phyloP scores from a whole-genome alignment of 1,140 invertebrate species.

The Paralvinella palmiformis region DNA sequence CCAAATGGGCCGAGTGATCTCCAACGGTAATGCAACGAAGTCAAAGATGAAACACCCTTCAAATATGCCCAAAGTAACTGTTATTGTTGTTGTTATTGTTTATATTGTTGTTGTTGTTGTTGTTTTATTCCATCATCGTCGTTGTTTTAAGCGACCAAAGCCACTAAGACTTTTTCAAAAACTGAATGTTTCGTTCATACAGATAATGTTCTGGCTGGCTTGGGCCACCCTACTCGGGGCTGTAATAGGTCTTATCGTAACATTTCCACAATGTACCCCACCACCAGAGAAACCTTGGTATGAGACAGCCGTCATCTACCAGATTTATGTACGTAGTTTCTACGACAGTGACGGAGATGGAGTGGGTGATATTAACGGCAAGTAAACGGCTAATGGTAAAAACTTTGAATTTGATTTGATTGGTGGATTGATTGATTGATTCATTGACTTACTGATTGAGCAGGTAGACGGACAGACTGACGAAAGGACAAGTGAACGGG shows the following conservation, averaged over 20 bases:
- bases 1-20: too few species aligned
- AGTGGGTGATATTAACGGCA: constrained; percentile 68
- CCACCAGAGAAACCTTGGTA: constrained; percentile 58
- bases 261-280: background rate
- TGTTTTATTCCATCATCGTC: too few species aligned
- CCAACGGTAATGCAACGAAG: too few species aligned
- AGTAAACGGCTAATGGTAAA: background rate
- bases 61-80: too few species aligned
- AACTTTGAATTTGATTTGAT: background rate
- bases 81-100: too few species aligned
- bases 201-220: background rate
- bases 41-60: too few species aligned
- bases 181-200: too few species aligned
- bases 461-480: background rate
- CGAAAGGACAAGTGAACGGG: background rate
- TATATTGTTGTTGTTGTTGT: too few species aligned
- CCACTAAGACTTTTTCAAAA: too few species aligned
- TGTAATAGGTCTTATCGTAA: constrained; percentile 10
- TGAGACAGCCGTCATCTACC: constrained; percentile 65
- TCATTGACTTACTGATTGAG: background rate
- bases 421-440: background rate
- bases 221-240: constrained; percentile 18
- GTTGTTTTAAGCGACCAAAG: too few species aligned
- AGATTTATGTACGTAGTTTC: constrained; percentile 70
- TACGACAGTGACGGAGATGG: constrained; percentile 71